Evolutionary conservation across 2,113 vertebrate genomes (phyloP).

Genomic region (Saimiri boliviensis): DNA sequence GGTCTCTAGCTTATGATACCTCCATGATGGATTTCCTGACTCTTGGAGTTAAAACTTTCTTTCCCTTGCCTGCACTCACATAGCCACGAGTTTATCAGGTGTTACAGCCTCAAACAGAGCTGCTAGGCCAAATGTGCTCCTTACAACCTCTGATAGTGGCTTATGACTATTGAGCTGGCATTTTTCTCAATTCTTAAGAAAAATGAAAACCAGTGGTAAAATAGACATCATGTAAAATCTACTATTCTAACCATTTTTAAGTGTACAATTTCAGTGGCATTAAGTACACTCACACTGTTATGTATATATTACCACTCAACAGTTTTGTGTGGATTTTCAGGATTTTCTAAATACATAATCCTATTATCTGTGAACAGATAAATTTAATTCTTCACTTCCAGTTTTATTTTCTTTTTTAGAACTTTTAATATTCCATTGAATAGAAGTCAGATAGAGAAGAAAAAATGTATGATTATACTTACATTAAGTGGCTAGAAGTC

Average conservation of each 20-base stretch:
- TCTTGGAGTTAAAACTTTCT: neutral
- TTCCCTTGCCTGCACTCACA: fast-evolving
- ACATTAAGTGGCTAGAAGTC: neutral
- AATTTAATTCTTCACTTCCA: neutral
- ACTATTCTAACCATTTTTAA: neutral
- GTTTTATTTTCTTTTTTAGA: neutral
- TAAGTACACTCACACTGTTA: neutral
- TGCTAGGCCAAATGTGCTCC: neutral
- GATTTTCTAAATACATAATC: neutral
- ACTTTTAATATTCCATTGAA: neutral
- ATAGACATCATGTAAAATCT: neutral
- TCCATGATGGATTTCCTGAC: neutral
- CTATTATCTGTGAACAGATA: neutral
- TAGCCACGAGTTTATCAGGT: neutral
- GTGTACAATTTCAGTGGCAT: neutral
- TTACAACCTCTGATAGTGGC: neutral
- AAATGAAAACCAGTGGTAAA: neutral
- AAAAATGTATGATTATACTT: neutral
- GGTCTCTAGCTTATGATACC: neutral
- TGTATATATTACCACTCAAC: neutral
- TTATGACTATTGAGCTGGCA: neutral
- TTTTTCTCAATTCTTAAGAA: neutral
- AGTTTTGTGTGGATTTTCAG: neutral
- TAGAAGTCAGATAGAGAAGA: neutral
- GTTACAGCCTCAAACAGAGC: neutral